Percentiles rank a stretch among this genome's conserved stretches.
These are phyloP conservation scores for Xiphorhynchus erythropygius DNA, from an alignment of 2,797 vertebrate genomes.

Conservation along the genomic window DNA sequence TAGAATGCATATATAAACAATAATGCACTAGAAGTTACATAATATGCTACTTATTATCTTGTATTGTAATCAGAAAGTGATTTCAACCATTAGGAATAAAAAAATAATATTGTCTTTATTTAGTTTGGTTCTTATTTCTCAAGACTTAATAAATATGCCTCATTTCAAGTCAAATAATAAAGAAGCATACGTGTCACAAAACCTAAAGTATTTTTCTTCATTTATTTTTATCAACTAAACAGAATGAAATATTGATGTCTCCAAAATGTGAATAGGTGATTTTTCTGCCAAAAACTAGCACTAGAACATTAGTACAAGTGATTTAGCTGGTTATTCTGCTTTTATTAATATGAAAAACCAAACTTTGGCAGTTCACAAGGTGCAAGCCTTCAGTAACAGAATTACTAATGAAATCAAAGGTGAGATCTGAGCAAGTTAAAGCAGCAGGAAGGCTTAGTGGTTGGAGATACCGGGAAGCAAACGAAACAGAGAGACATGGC, in stretches of 20 bases:
- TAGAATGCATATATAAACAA: neutral
- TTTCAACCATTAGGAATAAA: neutral
- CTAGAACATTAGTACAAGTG: neutral
- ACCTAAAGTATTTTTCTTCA: neutral
- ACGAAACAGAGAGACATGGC: neutral
- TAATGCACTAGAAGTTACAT: neutral
- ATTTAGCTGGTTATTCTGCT: neutral
- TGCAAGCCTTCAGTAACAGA: neutral
- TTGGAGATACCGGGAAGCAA: neutral
- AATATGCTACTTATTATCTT: neutral
- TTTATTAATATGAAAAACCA: neutral
- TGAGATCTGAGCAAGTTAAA: neutral
- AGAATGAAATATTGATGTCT: accelerated
- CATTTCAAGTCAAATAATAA: neutral
- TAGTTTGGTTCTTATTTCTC: neutral
- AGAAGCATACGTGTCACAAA: neutral
- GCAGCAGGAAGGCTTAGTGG: neutral
- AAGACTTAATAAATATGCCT: neutral
- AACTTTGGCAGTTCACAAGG: neutral
- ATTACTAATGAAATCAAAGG: neutral
- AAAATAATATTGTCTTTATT: neutral
- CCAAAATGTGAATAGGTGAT: neutral
- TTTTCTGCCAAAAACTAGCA: neutral
- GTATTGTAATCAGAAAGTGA: neutral
- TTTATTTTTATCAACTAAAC: neutral